These are phyloP conservation scores for Sceliomorpha sp. DNA, from an alignment of 2,888 invertebrate species.

Conservation along the genomic window DNA sequence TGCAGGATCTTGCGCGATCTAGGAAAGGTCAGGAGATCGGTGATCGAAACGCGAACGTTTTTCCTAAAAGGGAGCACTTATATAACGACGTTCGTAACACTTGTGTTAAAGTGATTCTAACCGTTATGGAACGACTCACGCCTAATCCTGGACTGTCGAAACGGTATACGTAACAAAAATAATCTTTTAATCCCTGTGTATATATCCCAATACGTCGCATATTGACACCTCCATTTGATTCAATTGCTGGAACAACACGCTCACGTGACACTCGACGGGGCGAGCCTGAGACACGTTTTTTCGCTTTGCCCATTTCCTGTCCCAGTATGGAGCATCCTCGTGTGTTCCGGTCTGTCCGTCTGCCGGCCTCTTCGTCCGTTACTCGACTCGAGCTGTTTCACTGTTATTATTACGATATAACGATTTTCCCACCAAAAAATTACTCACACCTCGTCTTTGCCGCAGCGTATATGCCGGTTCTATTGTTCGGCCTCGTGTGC, in stretches of 20 bases:
- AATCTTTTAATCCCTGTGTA: slow-evolving; percentile 32
- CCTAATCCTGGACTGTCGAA: too few relatives aligned
- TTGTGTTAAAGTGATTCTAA: slow-evolving; percentile 28
- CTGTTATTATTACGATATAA: slow-evolving; percentile 50
- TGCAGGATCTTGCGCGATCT: too few relatives aligned
- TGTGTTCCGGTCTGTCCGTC: slow-evolving; percentile 43
- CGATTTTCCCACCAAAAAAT: slow-evolving; percentile 52
- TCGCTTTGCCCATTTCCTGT: slow-evolving; percentile 75
- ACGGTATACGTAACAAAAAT: slow-evolving; percentile 14
- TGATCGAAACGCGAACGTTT: too few relatives aligned
- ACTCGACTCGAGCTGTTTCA: slow-evolving; percentile 32
- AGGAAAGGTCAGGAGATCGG: too few relatives aligned
- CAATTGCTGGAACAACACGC: slow-evolving; percentile 70
- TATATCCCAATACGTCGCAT: slow-evolving; percentile 7
- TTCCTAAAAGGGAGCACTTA: too few relatives aligned
- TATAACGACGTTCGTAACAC: slow-evolving; percentile 6
- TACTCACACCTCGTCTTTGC: slow-evolving; percentile 43
- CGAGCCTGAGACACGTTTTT: slow-evolving; percentile 72
- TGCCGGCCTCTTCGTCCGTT: slow-evolving; percentile 30
- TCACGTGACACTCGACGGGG: slow-evolving; percentile 59
- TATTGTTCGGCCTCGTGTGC: slow-evolving; percentile 35
- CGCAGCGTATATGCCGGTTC: slow-evolving; percentile 39
- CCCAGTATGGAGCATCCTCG: slow-evolving; percentile 58
- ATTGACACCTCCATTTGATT: slow-evolving; percentile 66
- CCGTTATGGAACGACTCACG: slow-evolving; percentile 23